Evolutionary conservation across 2,888 invertebrate genomes (phyloP), one percentile per base, ranked within the genome.

Genomic region (Torymus aiolomorphi): DNA sequence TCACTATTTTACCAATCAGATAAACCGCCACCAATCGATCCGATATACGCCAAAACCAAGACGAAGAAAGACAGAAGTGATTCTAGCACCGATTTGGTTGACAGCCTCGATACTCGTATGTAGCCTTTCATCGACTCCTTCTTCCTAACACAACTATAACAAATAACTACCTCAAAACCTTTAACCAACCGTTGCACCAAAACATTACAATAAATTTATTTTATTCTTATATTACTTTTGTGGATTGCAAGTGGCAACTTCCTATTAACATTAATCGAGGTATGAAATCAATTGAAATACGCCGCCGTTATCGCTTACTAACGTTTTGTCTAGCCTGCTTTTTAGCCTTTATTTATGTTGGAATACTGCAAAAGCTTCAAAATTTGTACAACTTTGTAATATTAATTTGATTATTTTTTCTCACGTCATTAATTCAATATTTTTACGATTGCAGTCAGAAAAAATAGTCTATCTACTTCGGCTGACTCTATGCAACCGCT

Each of bases 11-110:
- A 59, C 51, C 52, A 65, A 11, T 4, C 67, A 89, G 89, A 87
- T 78, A 89, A 89, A 83, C 88, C 88, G 76, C 88, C 89, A 51
- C 87, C 89, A 56, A 87, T 89, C 76, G 85, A 88, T 82, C 86
- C 87, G 20, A 78, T 86, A 11, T 83, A 86, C 54, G 84, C 84
- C 63, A 86, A 84, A 73, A 83, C 77, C 42, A 78, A 86, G 57
- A 87, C 84, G 80, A 83, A 82, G 76, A 87, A 85, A 82, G 84
- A 85, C 24, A 80, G 83, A 56, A 82, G 84, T 70, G 83, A 84
- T 82, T 86, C 87, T 65, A 88, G 82, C 73, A 83, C 83, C 77
- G 86, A 86, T 83, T 84, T 88, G 83, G 86, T 87, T 82, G 86
- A 85, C 84, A 86, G 86, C 78, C 81, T 84, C 71, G 87, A 87